Evolutionary conservation across 2,113 vertebrate species (phyloP).

Genomic region (Pelecanus crispus): DNA sequence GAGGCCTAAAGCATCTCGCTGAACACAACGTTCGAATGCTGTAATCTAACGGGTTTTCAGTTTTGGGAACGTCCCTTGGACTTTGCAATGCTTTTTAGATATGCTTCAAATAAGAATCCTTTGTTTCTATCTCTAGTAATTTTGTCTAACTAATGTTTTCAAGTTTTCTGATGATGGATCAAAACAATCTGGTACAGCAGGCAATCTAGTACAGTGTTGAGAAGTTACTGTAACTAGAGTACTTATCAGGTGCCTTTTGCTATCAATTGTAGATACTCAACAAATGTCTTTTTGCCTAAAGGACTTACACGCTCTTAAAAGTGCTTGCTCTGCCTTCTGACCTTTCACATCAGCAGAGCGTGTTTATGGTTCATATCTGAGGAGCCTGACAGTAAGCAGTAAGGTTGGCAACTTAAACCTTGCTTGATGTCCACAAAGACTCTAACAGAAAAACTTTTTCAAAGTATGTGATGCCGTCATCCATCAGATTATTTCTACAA

Average conservation of each 20-base stretch:
- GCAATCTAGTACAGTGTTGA: neutral
- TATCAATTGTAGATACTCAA: neutral
- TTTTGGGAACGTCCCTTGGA: neutral
- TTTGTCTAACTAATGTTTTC: neutral
- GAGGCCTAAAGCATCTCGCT: neutral
- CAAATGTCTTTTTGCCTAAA: neutral
- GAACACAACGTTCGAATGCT: neutral
- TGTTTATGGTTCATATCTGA: neutral
- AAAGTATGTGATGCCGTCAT: neutral
- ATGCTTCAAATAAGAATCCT: neutral
- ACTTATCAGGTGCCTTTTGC: neutral
- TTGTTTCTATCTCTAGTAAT: neutral
- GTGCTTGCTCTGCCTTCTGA: neutral
- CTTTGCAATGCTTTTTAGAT: neutral
- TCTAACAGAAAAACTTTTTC: neutral
- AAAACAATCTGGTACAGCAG: neutral
- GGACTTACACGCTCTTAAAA: neutral
- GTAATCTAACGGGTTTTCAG: neutral
- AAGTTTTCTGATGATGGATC: neutral
- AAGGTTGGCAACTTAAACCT: neutral
- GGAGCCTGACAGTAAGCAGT: neutral
- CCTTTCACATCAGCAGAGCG: neutral
- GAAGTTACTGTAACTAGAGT: neutral
- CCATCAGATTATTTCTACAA: neutral
- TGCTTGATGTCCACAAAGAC: neutral